Percentiles rank a stretch among this genome's conserved stretches.
Conservation (phyloP, 2,113 vertebrate genomes). For the Donacobius atricapilla region DNA sequence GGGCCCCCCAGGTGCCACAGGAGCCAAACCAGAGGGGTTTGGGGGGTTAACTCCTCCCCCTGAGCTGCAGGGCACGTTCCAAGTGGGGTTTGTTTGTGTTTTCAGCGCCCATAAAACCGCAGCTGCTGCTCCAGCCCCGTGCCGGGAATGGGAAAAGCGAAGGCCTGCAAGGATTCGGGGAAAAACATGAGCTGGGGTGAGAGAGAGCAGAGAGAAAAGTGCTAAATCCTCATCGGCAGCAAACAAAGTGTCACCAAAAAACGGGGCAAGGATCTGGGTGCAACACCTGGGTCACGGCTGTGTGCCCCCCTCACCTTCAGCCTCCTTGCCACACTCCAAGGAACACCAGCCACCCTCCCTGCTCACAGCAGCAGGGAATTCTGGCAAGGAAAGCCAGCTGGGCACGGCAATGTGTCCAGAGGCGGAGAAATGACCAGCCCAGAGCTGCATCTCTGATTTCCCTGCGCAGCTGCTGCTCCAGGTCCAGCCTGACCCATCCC, state of each 20-base stretch:
- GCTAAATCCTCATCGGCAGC: not conserved
- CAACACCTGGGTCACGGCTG: not conserved
- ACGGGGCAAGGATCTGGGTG: not conserved
- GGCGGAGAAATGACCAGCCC: not conserved
- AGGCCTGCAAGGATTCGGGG: no score
- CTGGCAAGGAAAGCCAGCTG: not conserved
- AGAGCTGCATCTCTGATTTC: not conserved
- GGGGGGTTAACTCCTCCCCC: not conserved
- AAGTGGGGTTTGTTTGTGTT: not conserved
- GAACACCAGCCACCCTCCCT: accelerated
- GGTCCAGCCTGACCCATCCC: not conserved
- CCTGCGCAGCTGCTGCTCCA: not conserved
- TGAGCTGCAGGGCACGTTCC: not conserved
- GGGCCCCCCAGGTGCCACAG: accelerated
- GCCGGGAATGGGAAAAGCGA: accelerated
- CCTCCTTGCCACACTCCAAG: accelerated
- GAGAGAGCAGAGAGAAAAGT: not conserved
- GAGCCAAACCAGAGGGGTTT: accelerated
- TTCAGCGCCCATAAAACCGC: not conserved
- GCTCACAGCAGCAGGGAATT: not conserved
- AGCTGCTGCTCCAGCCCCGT: not conserved
- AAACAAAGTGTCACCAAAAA: not conserved
- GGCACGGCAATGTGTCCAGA: accelerated
- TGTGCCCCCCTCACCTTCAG: not conserved
- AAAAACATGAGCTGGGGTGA: not conserved